Conservation (phyloP, 2,797 vertebrate species). For the Ispidina lecontei region DNA sequence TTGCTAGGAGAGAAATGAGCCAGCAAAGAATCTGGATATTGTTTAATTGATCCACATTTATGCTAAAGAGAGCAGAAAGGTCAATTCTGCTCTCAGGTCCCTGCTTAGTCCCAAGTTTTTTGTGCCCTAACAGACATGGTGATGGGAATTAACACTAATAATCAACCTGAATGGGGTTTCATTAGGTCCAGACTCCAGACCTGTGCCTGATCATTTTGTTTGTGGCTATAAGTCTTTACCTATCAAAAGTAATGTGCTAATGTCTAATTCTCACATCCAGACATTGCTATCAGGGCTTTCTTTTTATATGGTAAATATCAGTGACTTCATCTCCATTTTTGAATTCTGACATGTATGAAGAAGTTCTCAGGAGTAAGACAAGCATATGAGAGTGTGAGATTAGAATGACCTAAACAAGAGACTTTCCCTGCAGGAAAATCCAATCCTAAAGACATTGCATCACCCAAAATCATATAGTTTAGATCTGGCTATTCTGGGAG, state of each 20-base stretch:
- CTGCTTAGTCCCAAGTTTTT: background rate
- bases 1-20: conserved; percentile 2
- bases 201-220: background rate
- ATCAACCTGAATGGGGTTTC: background rate
- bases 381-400: background rate
- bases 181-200: background rate
- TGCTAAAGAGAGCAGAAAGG: background rate
- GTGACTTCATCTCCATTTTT: background rate
- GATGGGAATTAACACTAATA: background rate
- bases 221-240: background rate
- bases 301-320: background rate
- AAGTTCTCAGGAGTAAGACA: background rate
- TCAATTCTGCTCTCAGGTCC: background rate
- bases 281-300: background rate
- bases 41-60: background rate
- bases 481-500: background rate
- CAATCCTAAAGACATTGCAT: background rate
- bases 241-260: background rate
- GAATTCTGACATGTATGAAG: background rate
- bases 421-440: background rate
- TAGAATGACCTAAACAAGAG: background rate
- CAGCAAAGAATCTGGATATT: background rate
- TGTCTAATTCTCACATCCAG: background rate
- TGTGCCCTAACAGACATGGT: background rate
- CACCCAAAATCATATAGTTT: background rate